These are phyloP conservation scores for Anableps anableps DNA, from an alignment of 2,797 vertebrate species.

Conservation along the genomic window DNA sequence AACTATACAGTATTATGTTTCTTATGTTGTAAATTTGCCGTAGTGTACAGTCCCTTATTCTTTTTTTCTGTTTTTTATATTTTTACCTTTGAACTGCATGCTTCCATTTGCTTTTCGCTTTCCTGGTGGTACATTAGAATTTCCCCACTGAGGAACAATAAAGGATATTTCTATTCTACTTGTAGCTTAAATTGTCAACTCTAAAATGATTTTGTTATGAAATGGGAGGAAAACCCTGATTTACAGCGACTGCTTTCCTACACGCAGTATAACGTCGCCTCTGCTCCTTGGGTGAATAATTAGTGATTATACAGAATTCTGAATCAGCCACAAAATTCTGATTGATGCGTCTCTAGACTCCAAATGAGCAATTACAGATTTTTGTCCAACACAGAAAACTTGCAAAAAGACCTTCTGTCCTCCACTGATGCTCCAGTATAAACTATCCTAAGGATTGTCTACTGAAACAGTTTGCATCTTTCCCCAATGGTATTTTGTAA, in stretches of 20 bases:
- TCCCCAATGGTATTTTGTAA: conserved; percentile 9
- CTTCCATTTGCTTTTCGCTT: too few species aligned
- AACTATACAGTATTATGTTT: too few species aligned
- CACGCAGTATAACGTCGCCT: background rate
- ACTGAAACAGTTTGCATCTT: background rate
- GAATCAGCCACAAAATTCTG: background rate
- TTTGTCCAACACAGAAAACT: background rate
- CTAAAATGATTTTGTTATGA: background rate
- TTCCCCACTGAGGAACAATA: too few species aligned
- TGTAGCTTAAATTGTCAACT: too few species aligned
- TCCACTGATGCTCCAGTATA: background rate
- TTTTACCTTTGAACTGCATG: too few species aligned
- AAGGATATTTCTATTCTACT: too few species aligned
- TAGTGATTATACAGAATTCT: background rate
- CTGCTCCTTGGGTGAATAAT: background rate
- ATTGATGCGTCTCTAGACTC: background rate
- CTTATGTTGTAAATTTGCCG: too few species aligned
- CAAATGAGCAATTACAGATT: background rate
- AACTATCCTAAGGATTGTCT: background rate
- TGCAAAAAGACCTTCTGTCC: background rate
- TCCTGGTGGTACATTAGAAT: too few species aligned
- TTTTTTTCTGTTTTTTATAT: too few species aligned
- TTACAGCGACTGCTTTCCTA: background rate
- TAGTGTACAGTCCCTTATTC: too few species aligned
- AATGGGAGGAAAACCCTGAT: background rate